Conservation (phyloP, 2,113 vertebrate genomes). For the Cavia aperea region DNA sequence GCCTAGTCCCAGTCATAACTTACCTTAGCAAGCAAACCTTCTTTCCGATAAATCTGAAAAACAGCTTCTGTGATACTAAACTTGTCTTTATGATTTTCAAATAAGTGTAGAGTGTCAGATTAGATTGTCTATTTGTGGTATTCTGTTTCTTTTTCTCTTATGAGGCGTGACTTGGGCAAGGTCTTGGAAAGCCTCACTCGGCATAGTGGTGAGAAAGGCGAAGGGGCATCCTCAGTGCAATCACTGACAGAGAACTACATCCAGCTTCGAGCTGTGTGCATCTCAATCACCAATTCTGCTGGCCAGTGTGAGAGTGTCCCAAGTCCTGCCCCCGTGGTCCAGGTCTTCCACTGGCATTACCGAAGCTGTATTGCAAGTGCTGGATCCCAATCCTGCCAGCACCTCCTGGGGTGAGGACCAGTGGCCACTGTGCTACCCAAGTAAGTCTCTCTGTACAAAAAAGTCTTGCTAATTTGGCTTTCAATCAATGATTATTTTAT, state of each 20-base stretch:
- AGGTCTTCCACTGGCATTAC: background rate
- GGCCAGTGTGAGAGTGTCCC: rapidly evolving
- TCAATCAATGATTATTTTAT: background rate
- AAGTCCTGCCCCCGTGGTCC: rapidly evolving
- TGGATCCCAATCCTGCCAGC: rapidly evolving
- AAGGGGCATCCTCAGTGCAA: background rate
- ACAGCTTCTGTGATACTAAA: background rate
- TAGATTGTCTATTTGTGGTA: rapidly evolving
- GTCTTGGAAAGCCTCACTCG: background rate
- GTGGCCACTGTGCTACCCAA: background rate
- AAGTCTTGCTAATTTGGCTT: background rate
- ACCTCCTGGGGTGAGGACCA: background rate
- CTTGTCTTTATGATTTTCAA: background rate
- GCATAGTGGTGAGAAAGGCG: rapidly evolving
- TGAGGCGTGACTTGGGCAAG: background rate
- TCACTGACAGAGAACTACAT: no score
- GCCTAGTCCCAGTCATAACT: rapidly evolving
- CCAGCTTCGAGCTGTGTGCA: rapidly evolving
- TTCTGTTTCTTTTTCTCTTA: background rate
- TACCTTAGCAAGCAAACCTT: background rate
- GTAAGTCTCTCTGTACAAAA: rapidly evolving
- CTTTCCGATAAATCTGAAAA: background rate
- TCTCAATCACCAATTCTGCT: rapidly evolving
- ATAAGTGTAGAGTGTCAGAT: rapidly evolving
- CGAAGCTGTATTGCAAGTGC: background rate